These are phyloP conservation scores for Chaitophorus viminalis DNA, from an alignment of 2,888 invertebrate species.

Conservation along the genomic window DNA sequence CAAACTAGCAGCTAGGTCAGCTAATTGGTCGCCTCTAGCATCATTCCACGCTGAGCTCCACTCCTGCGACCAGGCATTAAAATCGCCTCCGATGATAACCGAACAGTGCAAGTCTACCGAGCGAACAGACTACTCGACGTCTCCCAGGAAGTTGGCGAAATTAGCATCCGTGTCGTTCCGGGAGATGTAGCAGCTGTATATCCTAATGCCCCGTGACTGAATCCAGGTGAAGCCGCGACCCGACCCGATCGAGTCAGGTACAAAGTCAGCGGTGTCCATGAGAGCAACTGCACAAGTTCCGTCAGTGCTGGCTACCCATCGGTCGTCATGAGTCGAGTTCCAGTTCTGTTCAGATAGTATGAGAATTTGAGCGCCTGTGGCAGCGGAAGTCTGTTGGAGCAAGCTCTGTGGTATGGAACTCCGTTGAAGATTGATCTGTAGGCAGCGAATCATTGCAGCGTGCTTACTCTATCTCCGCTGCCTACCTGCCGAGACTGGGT, in stretches of 20 bases:
- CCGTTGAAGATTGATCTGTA: constrained; percentile 13
- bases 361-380: no score
- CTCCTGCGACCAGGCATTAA: no score
- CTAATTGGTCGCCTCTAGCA: constrained; percentile 10
- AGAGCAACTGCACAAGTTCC: neutral
- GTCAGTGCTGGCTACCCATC: no score
- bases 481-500: neutral
- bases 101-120: no score
- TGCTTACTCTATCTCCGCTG: constrained; percentile 8
- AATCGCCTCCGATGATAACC: no score
- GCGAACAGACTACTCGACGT: neutral
- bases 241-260: neutral
- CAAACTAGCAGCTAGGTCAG: constrained; percentile 5
- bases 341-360: no score
- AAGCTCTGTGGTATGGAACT: neutral
- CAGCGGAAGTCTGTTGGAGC: no score
- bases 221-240: neutral
- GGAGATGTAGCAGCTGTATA: neutral
- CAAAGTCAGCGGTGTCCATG: constrained; percentile 6
- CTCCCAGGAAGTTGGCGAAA: neutral
- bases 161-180: constrained; percentile 1
- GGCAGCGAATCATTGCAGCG: constrained; percentile 7
- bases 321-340: no score
- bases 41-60: neutral
- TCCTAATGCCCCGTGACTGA: neutral